A percentile compares a stretch with the other conserved stretches of the same genome.
phyloP scores from a whole-genome alignment of 2,113 vertebrate genomes.

The Ceyx melanurus region DNA sequence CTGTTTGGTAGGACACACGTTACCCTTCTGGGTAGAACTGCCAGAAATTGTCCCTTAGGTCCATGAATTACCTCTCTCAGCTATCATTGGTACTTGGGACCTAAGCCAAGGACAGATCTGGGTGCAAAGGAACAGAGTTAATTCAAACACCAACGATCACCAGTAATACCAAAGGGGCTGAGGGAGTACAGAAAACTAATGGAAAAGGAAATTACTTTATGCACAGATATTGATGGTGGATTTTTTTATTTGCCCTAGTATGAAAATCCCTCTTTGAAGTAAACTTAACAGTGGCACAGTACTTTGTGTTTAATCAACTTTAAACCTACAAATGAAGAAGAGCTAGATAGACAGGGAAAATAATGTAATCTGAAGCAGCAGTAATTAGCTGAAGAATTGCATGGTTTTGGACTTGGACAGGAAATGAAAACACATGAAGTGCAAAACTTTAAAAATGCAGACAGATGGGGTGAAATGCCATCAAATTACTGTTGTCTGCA shows the following conservation, averaged over 20 bases:
- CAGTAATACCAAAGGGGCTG: neutral
- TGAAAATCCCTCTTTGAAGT: conserved; percentile 19
- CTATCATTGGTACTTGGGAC: neutral
- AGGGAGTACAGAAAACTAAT: neutral
- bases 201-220: neutral
- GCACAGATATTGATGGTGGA: neutral
- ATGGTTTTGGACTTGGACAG: neutral
- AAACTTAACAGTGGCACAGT: neutral
- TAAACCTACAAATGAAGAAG: conserved; percentile 12
- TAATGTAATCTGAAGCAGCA: neutral
- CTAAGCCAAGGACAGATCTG: neutral
- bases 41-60: neutral
- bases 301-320: conserved; percentile 5
- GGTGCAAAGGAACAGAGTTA: neutral
- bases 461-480: neutral
- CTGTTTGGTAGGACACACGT: neutral
- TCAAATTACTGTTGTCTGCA: neutral
- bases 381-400: conserved; percentile 18
- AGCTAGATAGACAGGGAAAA: neutral
- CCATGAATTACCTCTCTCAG: neutral
- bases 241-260: neutral
- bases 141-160: neutral
- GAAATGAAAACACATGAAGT: neutral
- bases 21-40: neutral
- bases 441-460: neutral